Evolutionary conservation across 64 coral and sea anemone genomes (phyloP), one percentile per base, ranked within the genome.

Genomic region (Stylophora pistillata): DNA sequence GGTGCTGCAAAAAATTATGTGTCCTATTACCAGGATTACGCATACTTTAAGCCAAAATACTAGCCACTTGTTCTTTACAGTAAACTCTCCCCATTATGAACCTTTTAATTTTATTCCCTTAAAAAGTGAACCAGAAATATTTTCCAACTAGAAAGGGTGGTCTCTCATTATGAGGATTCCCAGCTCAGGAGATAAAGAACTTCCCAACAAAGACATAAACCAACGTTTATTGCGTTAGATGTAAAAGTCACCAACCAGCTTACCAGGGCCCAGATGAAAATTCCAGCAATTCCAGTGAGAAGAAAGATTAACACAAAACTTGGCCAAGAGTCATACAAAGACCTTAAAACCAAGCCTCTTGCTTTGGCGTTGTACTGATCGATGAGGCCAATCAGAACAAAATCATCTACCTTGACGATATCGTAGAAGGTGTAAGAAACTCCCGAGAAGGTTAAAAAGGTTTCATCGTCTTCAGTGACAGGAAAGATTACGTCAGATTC

Each of bases 251-350:
- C 37, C 3, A 47, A 7, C 13, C 10, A 68, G 68, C 89, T 76
- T 32, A 91, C 89, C 89, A 91, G 53, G 16, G 82, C 59, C 89
- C 89, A 91, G 11, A 91, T 85, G 30, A 32, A 77, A 31, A 91
- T 71, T 15, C 89, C 89, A 55, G 89, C 81, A 20, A 91, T 54
- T 74, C 80, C 89, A 13, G 89, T 71, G 0, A 86, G 69, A 21
- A 91, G 56, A 29, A 91, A 78, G 20, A 60, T 91, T 55, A 85
- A 30, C 1, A 13, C 58, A 62, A 91, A 91, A 53, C 77, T 85
- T 30, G 89, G 89, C 89, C 89, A 91, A 3, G 79, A 85, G 57
- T 91, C 69, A 20, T 72, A 82, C 11, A 90, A 65, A 0, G 76
- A 32, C 5, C 61, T 0, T 11, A 90, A 57, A 53, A 90, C 78